Conservation (phyloP, 2,113 vertebrate species). For the Mesitornis unicolor region DNA sequence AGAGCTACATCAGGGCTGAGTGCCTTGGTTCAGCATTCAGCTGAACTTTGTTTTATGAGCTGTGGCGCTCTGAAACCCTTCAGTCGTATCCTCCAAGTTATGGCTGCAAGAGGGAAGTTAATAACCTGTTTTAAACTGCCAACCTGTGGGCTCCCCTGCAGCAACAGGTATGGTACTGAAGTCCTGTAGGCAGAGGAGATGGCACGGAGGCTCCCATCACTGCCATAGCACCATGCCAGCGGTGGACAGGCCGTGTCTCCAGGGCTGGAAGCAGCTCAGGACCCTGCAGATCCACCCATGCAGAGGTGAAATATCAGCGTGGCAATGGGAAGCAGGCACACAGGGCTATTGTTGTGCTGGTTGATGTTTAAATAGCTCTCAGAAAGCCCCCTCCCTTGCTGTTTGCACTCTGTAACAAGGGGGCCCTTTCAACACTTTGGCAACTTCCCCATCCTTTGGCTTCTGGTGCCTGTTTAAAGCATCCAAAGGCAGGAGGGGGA, state of each 20-base stretch:
- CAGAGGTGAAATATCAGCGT: neutral
- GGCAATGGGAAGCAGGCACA: neutral
- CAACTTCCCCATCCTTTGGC: neutral
- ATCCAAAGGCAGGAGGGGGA: neutral
- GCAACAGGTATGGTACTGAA: neutral
- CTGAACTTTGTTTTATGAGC: neutral
- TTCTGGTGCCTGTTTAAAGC: neutral
- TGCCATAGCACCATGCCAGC: accelerated
- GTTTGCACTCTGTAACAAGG: neutral
- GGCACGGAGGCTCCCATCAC: neutral
- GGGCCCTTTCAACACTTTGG: neutral
- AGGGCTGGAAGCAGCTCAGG: neutral
- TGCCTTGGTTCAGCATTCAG: accelerated
- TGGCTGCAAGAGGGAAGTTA: neutral
- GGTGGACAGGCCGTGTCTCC: accelerated
- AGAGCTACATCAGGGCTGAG: neutral
- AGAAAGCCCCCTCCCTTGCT: neutral
- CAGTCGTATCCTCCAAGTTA: neutral
- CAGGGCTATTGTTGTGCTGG: neutral
- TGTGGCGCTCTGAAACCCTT: neutral
- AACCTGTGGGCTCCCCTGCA: neutral
- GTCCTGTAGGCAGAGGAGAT: neutral
- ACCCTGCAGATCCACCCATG: neutral
- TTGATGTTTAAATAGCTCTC: conserved; percentile 36
- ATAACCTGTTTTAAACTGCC: neutral